Conservation (phyloP, 2,888 invertebrate species). For the Dendrolimus pini region DNA sequence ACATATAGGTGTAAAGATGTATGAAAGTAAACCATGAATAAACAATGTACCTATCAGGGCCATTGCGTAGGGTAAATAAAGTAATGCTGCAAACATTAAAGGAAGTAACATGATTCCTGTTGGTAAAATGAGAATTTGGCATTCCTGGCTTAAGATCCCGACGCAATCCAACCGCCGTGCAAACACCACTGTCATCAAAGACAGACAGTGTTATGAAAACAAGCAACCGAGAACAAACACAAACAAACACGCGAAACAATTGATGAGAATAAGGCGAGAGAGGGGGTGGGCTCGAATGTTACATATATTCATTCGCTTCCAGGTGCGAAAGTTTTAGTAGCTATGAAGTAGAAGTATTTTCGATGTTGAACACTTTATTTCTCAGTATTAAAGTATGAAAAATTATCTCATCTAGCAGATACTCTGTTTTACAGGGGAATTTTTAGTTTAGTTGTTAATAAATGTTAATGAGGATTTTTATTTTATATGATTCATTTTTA, state of each 20-base stretch:
- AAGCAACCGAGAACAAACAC: conserved; percentile 67
- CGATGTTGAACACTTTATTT: background rate
- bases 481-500: too few relatives aligned
- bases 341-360: background rate
- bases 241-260: conserved; percentile 70
- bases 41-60: too few relatives aligned
- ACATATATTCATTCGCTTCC: conserved; percentile 45
- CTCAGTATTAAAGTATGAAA: too few relatives aligned
- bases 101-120: background rate
- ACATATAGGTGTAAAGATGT: too few relatives aligned
- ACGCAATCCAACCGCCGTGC: conserved; percentile 52
- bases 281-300: conserved; percentile 25
- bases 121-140: conserved; percentile 25
- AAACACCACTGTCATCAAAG: conserved; percentile 65
- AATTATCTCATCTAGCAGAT: too few relatives aligned
- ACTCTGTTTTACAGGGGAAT: too few relatives aligned
- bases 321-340: conserved; percentile 9
- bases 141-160: conserved; percentile 35
- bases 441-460: too few relatives aligned
- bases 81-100: background rate
- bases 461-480: too few relatives aligned
- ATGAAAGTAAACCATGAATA: too few relatives aligned
- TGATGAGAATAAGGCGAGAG: conserved; percentile 53
- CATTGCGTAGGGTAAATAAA: background rate
- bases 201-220: conserved; percentile 75